Evolutionary conservation across 2,113 vertebrate genomes (phyloP).

Genomic region (Hemicordylus capensis): DNA sequence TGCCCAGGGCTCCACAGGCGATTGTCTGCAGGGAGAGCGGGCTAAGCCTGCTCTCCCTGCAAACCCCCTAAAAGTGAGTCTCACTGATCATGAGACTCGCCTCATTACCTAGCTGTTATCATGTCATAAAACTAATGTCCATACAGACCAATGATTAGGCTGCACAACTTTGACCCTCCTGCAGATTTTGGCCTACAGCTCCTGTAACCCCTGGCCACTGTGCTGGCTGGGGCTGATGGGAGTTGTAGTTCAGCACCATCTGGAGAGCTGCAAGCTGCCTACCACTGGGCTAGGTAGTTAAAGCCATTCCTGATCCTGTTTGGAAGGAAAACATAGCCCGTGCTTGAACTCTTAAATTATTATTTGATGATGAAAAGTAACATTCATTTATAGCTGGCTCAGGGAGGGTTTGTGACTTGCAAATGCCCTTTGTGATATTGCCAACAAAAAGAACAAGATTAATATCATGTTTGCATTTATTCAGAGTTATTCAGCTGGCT

Average conservation of each 20-base stretch:
- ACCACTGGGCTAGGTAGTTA: conserved; percentile 62
- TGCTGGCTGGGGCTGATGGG: too few species aligned
- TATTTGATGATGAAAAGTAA: conserved; percentile 61
- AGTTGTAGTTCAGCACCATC: too few species aligned
- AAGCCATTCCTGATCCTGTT: conserved; percentile 56
- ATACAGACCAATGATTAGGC: background rate
- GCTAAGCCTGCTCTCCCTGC: too few species aligned
- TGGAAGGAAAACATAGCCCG: conserved; percentile 63
- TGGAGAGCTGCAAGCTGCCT: too few species aligned
- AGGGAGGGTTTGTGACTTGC: conserved; percentile 50
- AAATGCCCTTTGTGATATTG: conserved; percentile 51
- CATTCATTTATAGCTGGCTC: conserved; percentile 60
- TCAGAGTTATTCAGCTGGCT: conserved; percentile 56
- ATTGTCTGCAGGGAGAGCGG: too few species aligned
- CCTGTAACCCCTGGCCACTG: too few species aligned
- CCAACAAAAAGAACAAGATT: conserved; percentile 63
- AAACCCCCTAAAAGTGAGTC: too few species aligned
- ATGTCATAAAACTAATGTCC: conserved; percentile 21
- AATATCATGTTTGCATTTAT: conserved; percentile 61
- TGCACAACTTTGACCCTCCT: too few species aligned
- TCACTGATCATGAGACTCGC: too few species aligned
- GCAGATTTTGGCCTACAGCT: too few species aligned
- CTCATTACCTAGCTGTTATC: conserved; percentile 39
- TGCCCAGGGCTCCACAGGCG: too few species aligned
- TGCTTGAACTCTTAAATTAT: conserved; percentile 63